Conservation (phyloP, 37 sponge, comb jelly and placozoan genomes). For the Crambe crambe region DNA sequence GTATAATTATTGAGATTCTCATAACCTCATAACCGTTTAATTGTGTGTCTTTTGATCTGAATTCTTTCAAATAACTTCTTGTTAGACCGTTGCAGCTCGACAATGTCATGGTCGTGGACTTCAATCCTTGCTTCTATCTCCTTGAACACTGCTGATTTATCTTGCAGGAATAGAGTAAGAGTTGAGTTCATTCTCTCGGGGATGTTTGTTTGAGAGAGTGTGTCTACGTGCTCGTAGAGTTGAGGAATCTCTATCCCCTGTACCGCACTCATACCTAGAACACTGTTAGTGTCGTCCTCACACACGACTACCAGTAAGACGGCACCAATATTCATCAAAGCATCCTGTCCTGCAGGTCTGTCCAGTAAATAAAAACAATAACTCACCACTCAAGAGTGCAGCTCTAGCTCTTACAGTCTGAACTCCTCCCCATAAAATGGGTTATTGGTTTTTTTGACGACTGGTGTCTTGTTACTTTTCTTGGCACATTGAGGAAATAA, state of each 20-base stretch:
- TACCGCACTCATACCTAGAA: background rate
- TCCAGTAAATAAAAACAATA: background rate
- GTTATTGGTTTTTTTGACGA: background rate
- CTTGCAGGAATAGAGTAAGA: background rate
- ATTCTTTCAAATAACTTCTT: conserved; percentile 6
- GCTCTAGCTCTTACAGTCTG: background rate
- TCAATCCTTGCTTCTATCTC: conserved; percentile 1
- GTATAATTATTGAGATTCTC: too few relatives aligned
- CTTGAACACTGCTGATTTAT: background rate
- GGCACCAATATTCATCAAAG: background rate
- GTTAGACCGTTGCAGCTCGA: background rate
- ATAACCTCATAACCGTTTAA: too few relatives aligned
- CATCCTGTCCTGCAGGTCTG: background rate
- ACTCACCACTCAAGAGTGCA: background rate
- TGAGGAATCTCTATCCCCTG: background rate
- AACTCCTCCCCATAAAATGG: conserved; percentile 15
- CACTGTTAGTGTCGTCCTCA: background rate
- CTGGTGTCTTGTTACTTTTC: background rate
- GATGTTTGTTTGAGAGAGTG: background rate
- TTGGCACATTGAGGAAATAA: background rate
- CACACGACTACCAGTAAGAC: background rate
- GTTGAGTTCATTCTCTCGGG: conserved; percentile 14
- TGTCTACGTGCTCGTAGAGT: conserved; percentile 3
- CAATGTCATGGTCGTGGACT: background rate
- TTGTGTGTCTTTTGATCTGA: background rate